Conservation (phyloP, 2,113 vertebrate species). For the Ochotona princeps region DNA sequence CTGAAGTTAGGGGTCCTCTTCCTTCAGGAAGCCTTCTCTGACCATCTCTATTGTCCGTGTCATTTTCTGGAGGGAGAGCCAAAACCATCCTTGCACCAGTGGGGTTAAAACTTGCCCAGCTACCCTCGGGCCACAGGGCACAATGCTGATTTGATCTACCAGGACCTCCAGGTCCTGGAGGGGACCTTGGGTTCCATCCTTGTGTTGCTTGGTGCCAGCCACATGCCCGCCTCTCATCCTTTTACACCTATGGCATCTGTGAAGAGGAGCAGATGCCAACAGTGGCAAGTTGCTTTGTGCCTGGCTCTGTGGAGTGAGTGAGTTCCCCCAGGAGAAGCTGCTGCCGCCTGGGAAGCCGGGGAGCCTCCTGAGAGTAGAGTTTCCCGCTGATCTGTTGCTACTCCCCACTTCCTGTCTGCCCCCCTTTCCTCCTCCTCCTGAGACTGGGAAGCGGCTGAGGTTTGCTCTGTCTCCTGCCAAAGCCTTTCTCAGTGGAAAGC, state of each 20-base stretch:
- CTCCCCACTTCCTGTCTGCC: background rate
- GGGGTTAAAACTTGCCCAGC: conserved; percentile 29
- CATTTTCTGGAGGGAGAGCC: conserved; percentile 41
- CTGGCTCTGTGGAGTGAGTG: background rate
- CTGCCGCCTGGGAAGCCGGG: background rate
- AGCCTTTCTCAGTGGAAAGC: background rate
- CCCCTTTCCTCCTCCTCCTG: background rate
- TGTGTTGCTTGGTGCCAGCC: background rate
- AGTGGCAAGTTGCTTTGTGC: background rate
- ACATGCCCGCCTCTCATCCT: background rate
- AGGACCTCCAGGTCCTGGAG: background rate
- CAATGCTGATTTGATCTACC: background rate
- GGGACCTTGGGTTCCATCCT: background rate
- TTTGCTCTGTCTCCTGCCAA: background rate
- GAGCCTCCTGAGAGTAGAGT: background rate
- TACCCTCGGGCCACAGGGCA: background rate
- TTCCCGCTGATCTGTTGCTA: background rate
- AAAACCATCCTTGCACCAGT: background rate
- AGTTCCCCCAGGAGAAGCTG: background rate
- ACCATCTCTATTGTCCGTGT: background rate
- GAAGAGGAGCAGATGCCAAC: background rate
- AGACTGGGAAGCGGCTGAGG: background rate
- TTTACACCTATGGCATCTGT: background rate
- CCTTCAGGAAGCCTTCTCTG: conserved; percentile 7
- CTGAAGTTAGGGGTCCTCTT: background rate